Percentiles rank a stretch among this genome's conserved stretches.
Evolutionary conservation across 2,113 vertebrate genomes (phyloP).

Genomic region (Mesembrinibis cayennensis): DNA sequence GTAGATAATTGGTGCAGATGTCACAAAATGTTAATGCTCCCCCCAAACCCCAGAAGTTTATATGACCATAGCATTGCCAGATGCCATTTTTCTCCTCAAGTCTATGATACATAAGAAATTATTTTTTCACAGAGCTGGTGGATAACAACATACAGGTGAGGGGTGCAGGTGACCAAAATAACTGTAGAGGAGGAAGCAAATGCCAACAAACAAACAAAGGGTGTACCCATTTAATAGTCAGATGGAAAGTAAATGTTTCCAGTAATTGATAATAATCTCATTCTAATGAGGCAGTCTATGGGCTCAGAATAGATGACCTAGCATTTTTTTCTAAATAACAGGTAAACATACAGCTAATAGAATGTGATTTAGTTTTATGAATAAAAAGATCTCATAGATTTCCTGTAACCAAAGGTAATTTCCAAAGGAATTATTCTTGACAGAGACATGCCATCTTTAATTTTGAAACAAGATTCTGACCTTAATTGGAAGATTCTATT

Average conservation of each 20-base stretch:
- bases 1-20: neutral
- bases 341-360: neutral
- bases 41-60: neutral
- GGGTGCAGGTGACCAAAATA: neutral
- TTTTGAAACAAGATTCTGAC: constrained; percentile 15
- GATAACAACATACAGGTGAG: neutral
- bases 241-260: neutral
- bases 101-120: neutral
- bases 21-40: neutral
- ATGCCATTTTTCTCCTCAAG: neutral
- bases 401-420: constrained; percentile 17
- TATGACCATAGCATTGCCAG: neutral
- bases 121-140: neutral
- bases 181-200: neutral
- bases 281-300: neutral
- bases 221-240: neutral
- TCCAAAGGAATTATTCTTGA: constrained; percentile 8
- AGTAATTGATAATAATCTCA: constrained; percentile 33
- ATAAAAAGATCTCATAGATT: neutral
- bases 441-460: neutral
- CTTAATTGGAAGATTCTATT: neutral
- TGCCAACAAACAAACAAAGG: neutral
- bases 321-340: constrained; percentile 9
- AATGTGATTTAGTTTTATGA: constrained; percentile 1
- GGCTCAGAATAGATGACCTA: neutral